Evolutionary conservation across 1,140 invertebrate genomes (phyloP).

Genomic region (Cyclargus thomasi): DNA sequence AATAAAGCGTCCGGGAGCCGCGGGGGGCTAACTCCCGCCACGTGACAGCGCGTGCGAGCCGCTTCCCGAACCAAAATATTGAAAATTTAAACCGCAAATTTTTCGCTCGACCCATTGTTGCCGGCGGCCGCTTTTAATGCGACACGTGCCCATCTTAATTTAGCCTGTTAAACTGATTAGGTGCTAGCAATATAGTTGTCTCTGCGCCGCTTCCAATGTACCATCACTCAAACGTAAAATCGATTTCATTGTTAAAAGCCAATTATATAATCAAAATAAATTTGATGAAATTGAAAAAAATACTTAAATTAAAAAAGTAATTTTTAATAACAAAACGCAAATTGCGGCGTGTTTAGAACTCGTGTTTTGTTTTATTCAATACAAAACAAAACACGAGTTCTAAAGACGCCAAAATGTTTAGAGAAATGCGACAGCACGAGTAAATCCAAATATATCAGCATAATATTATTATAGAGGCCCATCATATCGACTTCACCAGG

Average conservation of each 20-base stretch:
- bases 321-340: too few relatives aligned
- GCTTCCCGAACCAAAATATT: slow-evolving; percentile 64
- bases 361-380: too few relatives aligned
- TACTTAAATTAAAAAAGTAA: too few relatives aligned
- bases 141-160: slow-evolving; percentile 64
- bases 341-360: too few relatives aligned
- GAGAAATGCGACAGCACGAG: not conserved
- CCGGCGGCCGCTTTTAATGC: slow-evolving; percentile 42
- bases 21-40: slow-evolving; percentile 61
- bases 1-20: slow-evolving; percentile 51
- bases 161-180: slow-evolving; percentile 44
- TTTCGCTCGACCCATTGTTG: slow-evolving; percentile 30
- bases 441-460: not conserved
- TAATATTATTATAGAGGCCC: not conserved
- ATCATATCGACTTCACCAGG: not conserved
- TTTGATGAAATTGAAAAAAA: too few relatives aligned
- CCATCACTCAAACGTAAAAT: not conserved
- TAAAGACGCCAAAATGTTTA: not conserved
- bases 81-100: slow-evolving; percentile 68
- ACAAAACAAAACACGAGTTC: too few relatives aligned
- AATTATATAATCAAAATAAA: too few relatives aligned
- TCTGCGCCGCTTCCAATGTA: not conserved
- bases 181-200: slow-evolving; percentile 20
- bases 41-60: slow-evolving; percentile 59
- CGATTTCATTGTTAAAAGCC: too few relatives aligned